phyloP scores from a whole-genome alignment of 2,113 vertebrate genomes.

The Synodontis membranacea region DNA sequence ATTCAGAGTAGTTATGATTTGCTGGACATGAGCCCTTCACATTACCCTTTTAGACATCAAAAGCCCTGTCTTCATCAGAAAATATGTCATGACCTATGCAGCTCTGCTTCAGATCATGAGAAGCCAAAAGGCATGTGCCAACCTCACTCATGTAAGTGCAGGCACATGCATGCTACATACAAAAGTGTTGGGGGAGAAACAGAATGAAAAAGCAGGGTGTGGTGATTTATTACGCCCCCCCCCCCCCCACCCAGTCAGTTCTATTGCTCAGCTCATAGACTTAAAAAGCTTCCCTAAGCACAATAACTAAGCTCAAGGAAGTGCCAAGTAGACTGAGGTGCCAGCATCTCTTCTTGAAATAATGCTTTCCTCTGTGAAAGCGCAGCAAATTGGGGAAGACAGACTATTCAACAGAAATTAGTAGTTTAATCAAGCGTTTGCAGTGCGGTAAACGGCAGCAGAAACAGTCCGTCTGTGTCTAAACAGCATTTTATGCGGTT shows the following conservation, averaged over 20 bases:
- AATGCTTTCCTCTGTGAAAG: slow-evolving; percentile 29
- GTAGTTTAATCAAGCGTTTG: slow-evolving; percentile 23
- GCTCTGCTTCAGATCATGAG: background rate
- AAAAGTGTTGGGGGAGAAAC: background rate
- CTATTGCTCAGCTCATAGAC: background rate
- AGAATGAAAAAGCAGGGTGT: slow-evolving; percentile 6
- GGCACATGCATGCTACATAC: background rate
- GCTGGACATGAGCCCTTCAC: background rate
- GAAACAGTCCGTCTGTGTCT: background rate
- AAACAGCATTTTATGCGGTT: background rate
- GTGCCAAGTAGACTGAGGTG: slow-evolving; percentile 16
- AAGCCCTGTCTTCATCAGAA: background rate
- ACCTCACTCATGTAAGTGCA: background rate
- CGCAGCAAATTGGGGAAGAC: slow-evolving; percentile 15
- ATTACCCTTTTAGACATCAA: background rate
- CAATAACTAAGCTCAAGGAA: slow-evolving; percentile 20
- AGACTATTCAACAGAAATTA: slow-evolving; percentile 8
- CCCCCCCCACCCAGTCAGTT: no score
- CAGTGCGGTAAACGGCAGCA: background rate
- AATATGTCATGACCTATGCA: background rate
- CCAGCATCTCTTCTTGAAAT: slow-evolving; percentile 13
- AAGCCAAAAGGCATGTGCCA: slow-evolving; percentile 6
- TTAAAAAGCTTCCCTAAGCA: slow-evolving; percentile 29
- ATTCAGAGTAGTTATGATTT: background rate
- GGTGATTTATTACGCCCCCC: slow-evolving; percentile 33